phyloP scores from a whole-genome alignment of 2,797 vertebrate species.

The Pteronotus mesoamericanus region DNA sequence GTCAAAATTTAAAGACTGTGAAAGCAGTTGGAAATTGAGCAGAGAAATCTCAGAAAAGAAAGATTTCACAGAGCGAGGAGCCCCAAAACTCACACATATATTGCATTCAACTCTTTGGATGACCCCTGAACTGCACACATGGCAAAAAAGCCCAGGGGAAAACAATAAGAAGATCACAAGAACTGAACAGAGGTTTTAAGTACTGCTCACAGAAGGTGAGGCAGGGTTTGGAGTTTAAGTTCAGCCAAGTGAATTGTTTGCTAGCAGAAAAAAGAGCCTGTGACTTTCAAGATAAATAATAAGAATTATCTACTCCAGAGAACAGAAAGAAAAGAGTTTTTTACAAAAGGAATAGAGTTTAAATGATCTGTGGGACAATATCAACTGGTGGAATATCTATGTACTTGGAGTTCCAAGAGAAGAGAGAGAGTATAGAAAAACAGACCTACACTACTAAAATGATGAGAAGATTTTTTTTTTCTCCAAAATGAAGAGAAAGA shows the following conservation, averaged over 20 bases:
- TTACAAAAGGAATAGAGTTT: background rate
- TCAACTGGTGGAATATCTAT: background rate
- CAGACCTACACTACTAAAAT: background rate
- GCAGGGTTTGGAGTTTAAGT: background rate
- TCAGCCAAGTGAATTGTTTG: background rate
- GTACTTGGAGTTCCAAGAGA: background rate
- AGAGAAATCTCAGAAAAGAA: background rate
- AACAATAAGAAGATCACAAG: background rate
- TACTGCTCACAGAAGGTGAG: background rate
- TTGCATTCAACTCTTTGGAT: background rate
- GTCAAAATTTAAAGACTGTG: background rate
- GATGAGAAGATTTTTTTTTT: background rate
- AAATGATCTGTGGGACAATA: background rate
- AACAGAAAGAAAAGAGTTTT: background rate
- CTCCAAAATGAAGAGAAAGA: background rate
- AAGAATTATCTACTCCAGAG: background rate
- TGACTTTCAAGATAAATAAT: background rate
- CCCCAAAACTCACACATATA: background rate
- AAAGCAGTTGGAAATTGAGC: background rate
- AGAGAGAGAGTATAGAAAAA: background rate
- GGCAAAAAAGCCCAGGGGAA: background rate
- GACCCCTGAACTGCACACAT: background rate
- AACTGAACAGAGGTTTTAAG: background rate
- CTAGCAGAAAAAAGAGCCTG: background rate
- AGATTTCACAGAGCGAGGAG: background rate